Base-by-base conservation (phyloP, 1,140 invertebrate species). In the Lepidostoma basale region DNA sequence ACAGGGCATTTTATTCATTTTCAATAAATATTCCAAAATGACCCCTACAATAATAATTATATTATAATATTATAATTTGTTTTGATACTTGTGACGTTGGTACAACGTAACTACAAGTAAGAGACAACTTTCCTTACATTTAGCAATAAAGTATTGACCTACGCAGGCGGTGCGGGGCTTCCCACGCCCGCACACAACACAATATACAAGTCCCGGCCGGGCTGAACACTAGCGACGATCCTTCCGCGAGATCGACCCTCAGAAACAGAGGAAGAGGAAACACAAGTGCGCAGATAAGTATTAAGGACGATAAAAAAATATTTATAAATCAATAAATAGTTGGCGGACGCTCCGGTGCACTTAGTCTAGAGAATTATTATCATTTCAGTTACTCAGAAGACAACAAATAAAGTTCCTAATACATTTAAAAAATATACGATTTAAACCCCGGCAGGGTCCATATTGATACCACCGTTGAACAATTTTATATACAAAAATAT, bases 1-100 rank as follows among this genome's bases (percentile, higher is more conserved):
- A 68, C 64, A 73, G 71, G 71, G 71, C 71, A 73, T 73, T 73
- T 73, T 73, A 73, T 73, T 73, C 69, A 73, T 73, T 60, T 73
- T 73, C 67, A 73, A 73, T 73, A 73, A 73, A 73, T 73, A 73
- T 69, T 73, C 66, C 71, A 73, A 73, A 73, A 73, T 73, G 71
- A 69, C 71, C 71, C 70, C 71, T 73, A 73, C 71, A 68, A 62
- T 66, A 56, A 69, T 70, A 62, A 73, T 72, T 66, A 72, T 72
- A 67, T 64, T 71, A 72, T 73, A 62, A 69, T 69, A 73, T 72
- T 72, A 73, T 73, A 73, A 69, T 73, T 67, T 73, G 62, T 49
- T 73, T 73, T 73, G 71, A 73, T 73, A 73, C 71, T 73, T 73
- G 71, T 73, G 71, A 73, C 71, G 71, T 73, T 73, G 71, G 63